These are phyloP conservation scores for Drosophila rufa DNA, from an alignment of 1,140 invertebrate genomes.

Conservation along the genomic window DNA sequence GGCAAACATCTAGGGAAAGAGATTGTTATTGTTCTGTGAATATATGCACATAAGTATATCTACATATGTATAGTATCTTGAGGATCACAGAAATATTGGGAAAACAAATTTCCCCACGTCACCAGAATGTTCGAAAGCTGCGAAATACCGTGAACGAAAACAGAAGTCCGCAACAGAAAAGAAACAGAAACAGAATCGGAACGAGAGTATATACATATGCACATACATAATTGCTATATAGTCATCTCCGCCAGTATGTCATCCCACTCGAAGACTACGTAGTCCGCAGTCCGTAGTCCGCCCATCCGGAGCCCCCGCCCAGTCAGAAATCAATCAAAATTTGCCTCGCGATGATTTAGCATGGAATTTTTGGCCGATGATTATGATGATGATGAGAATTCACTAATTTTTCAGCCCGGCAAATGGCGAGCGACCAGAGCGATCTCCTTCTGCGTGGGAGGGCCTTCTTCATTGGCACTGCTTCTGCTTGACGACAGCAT, in stretches of 20 bases:
- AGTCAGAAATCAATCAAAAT: slow-evolving; percentile 76
- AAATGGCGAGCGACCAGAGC: slow-evolving; percentile 54
- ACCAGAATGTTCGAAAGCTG: slow-evolving; percentile 33
- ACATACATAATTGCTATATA: slow-evolving; percentile 13
- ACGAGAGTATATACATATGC: slow-evolving; percentile 1
- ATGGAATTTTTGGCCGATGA: slow-evolving; percentile 73
- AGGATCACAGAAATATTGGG: slow-evolving; percentile 24
- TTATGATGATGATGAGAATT: slow-evolving; percentile 47
- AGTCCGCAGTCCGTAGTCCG: slow-evolving; percentile 14
- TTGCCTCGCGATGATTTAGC: slow-evolving; percentile 69
- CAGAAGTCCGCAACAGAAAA: not conserved
- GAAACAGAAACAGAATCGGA: slow-evolving; percentile 6
- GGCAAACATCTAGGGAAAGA: not conserved
- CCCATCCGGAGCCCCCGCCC: slow-evolving; percentile 9
- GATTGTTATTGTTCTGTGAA: not conserved
- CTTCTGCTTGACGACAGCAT: slow-evolving; percentile 71
- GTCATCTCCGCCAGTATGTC: slow-evolving; percentile 45
- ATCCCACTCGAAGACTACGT: slow-evolving; percentile 36
- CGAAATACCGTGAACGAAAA: slow-evolving; percentile 17
- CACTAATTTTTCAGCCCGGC: slow-evolving; percentile 70
- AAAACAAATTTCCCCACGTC: slow-evolving; percentile 47
- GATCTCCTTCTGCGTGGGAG: slow-evolving; percentile 55
- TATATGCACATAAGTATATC: not conserved
- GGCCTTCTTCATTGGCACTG: slow-evolving; percentile 23
- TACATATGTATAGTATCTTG: not conserved